A percentile compares a stretch with the other conserved stretches of the same genome.
Conservation (phyloP, 2,888 invertebrate species). For the Heliconius ismenius region DNA sequence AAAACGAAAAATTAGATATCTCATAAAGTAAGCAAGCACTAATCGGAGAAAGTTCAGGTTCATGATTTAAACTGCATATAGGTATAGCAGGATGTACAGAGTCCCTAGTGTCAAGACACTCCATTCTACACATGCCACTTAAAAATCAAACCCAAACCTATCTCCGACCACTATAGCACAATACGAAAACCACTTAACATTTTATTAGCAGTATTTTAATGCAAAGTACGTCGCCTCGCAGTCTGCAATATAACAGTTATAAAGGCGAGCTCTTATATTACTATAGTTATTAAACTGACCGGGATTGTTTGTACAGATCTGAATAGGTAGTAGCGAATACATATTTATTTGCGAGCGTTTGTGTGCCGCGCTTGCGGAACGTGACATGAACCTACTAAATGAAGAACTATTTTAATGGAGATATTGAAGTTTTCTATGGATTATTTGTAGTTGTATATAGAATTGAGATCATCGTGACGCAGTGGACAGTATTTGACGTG, state of each 20-base stretch:
- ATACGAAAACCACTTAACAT: background rate
- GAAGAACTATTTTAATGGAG: background rate
- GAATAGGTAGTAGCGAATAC: slow-evolving; percentile 25
- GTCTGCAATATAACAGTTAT: slow-evolving; percentile 12
- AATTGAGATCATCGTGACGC: background rate
- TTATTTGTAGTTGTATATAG: background rate
- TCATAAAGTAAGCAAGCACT: background rate
- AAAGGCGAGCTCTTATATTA: slow-evolving; percentile 39
- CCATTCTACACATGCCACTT: background rate
- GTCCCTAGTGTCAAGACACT: background rate
- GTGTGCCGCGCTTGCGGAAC: slow-evolving; percentile 43
- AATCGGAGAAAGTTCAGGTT: background rate
- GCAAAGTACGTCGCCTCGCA: slow-evolving; percentile 6
- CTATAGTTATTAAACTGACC: slow-evolving; percentile 45
- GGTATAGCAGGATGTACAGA: no score
- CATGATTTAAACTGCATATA: background rate
- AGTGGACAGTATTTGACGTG: background rate
- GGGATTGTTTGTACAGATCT: slow-evolving; percentile 53
- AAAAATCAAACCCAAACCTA: background rate
- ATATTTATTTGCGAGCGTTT: slow-evolving; percentile 46
- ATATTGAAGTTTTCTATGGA: no score
- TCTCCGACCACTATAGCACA: background rate
- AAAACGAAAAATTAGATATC: background rate
- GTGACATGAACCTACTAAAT: slow-evolving; percentile 42
- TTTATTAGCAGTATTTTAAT: slow-evolving; percentile 5